Evolutionary conservation across 23 tunicate genomes (phyloP).

Genomic region (Trididemnum nubilum): DNA sequence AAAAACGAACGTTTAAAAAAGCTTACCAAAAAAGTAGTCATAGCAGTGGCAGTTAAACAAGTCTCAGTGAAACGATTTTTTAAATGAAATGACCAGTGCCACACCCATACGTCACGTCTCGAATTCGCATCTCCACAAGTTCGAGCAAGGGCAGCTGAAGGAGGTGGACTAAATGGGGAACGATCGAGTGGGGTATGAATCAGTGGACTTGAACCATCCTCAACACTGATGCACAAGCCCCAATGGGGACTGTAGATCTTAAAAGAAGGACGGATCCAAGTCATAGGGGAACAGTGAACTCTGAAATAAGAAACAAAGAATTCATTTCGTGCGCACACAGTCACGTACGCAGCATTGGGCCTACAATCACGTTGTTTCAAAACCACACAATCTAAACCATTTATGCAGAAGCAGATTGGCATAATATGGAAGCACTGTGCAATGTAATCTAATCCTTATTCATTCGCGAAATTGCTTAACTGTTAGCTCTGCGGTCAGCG

Average conservation of each 20-base stretch:
- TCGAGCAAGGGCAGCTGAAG: slow-evolving; percentile 21
- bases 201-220: slow-evolving; percentile 31
- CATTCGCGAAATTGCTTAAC: no score
- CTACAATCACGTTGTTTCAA: no score
- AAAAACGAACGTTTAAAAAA: no score
- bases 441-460: no score
- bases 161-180: neutral
- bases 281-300: slow-evolving; percentile 12
- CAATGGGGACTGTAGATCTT: slow-evolving; percentile 60
- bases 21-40: slow-evolving; percentile 59
- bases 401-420: no score
- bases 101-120: slow-evolving; percentile 56
- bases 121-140: slow-evolving; percentile 33
- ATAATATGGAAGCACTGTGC: no score
- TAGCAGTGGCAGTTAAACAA: slow-evolving; percentile 76
- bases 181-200: neutral
- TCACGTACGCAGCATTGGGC: no score
- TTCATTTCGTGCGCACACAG: no score
- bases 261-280: slow-evolving; percentile 58
- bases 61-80: slow-evolving; percentile 44
- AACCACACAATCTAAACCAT: no score
- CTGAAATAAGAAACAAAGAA: slow-evolving; percentile 21
- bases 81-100: slow-evolving; percentile 91
- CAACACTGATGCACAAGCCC: slow-evolving; percentile 50
- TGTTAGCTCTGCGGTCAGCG: no score